Conservation (phyloP, 2,888 invertebrate genomes). For the Dasysyrphus tricinctus region DNA sequence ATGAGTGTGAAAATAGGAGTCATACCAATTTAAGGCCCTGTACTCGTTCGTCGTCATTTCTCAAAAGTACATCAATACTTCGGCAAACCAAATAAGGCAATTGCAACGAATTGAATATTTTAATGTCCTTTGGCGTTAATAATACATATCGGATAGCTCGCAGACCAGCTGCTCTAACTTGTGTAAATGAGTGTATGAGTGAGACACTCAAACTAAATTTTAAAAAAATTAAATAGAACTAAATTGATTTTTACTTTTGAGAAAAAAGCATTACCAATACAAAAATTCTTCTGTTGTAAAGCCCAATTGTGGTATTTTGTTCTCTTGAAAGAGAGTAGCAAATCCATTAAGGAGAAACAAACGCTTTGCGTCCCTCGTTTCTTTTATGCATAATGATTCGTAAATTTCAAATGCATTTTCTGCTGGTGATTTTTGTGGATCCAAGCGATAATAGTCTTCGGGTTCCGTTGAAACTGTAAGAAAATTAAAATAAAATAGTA, state of each 20-base stretch:
- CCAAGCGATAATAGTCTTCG: conserved; percentile 88
- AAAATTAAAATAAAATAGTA: neutral
- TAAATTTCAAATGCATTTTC: conserved; percentile 88
- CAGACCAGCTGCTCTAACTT: conserved; percentile 94
- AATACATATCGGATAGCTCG: conserved; percentile 94
- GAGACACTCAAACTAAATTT: conserved; percentile 92
- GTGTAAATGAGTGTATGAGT: conserved; percentile 93
- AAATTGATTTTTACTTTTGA: too few relatives aligned
- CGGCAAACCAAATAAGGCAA: conserved; percentile 92
- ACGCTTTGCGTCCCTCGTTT: conserved; percentile 89
- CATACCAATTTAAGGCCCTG: conserved; percentile 94
- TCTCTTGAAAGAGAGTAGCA: conserved; percentile 87
- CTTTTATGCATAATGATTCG: conserved; percentile 85
- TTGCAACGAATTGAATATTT: conserved; percentile 91
- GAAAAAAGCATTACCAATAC: conserved; percentile 86
- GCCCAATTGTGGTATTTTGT: conserved; percentile 84
- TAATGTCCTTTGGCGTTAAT: conserved; percentile 90
- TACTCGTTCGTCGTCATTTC: conserved; percentile 95
- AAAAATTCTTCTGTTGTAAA: conserved; percentile 92
- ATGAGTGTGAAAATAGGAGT: neutral
- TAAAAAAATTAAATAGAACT: too few relatives aligned
- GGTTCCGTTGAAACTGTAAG: conserved; percentile 78
- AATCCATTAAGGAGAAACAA: conserved; percentile 94
- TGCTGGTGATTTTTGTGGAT: conserved; percentile 85
- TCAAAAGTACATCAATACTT: conserved; percentile 94